Base-by-base conservation (phyloP, 2,888 invertebrate species). In the Synergus japonicus region DNA sequence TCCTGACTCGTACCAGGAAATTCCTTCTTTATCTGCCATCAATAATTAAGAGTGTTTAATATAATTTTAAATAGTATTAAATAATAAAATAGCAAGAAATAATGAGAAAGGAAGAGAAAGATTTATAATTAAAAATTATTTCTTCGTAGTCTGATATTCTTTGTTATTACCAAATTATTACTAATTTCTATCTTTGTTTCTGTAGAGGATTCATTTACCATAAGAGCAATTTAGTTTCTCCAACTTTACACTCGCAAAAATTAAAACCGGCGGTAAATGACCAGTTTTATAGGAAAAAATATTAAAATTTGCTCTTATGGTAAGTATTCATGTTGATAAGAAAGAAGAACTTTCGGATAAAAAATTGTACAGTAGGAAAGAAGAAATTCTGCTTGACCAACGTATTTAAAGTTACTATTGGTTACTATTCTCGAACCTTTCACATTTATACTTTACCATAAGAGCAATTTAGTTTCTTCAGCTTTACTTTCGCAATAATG, bases 1-100 rank as follows among this genome's bases (percentile, higher is more conserved):
- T n/a, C 9, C n/a, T 12, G 54, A 60, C 60, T 60, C 10, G n/a
- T 60, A 80, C 65, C 41, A 13, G 18, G 7, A 22, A 4, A 41
- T 63, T 18, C 43, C 60, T 64, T 76, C 69, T n/a, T 73, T 54
- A 73, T 29, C n/a, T 9, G 49, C 54, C 4, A 10, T n/a, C 10
- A n/a, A 15, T 41, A 37, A 64, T 13, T 29, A n/a, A 9, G 2
- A 29, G 29, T 29, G 29, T 29, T 29, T 29, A 29, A 29, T 29
- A 29, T 2, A 22, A 22, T 22, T 22, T 22, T 22, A 22, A 22
- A 29, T 29, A 49, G 7, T 49, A 2, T 22, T 22, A 22, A 22
- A 29, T 29, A 49, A 15, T 49, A 2, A 3, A 15, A 4, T 49
- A 0, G 15, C 13, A 13, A 4, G 3, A 4, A 49, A 49, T 4